Evolutionary conservation across 2,113 vertebrate genomes (phyloP), one percentile per base, ranked within the genome.

Genomic region (Pseudopipra pipra): DNA sequence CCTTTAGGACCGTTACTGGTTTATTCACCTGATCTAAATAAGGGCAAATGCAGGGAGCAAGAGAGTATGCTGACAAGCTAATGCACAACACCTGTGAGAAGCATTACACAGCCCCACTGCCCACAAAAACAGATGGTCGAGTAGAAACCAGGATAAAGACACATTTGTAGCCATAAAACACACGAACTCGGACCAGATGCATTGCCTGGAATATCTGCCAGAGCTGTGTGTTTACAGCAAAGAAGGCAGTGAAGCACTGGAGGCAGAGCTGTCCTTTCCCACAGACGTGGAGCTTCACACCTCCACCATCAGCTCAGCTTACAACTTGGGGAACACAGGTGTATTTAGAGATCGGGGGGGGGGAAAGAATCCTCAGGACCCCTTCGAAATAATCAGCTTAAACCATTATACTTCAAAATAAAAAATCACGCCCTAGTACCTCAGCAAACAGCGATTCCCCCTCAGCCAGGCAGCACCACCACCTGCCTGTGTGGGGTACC

Each of bases 281-380:
- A 10, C 19, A 43, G 70, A 4, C 16, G 30, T 6, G 19, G 24
- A 23, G 41, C 27, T 56, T 68, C 39, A 43, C 19, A n/a, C 13
- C 21, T 41, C 21, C 18, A 15, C 8, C 21, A 1, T 7, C 24
- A 28, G 2, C 12, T n/a, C 35, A 17, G 13, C 46, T 51, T 15
- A 52, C 39, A 43, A 19, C 14, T 9, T n/a, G 18, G 20, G 17
- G 7, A 52, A 17, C 13, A 20, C 30, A 17, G 6, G 47, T 39
- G 2, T 20, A 41, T 23, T 51, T 31, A 30, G n/a, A n/a, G n/a
- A n/a, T n/a, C n/a, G n/a, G n/a, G n/a, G n/a, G n/a, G n/a, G n/a
- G 8, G 1, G 1, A 0, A 3, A 13, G 1, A 65, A 6, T 35
- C 27, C 14, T 65, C 20, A 12, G 30, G 9, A 44, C 4, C 27